Conservation (phyloP, 35 echinoderm and acorn worm genomes). For the Lytechinus pictus region DNA sequence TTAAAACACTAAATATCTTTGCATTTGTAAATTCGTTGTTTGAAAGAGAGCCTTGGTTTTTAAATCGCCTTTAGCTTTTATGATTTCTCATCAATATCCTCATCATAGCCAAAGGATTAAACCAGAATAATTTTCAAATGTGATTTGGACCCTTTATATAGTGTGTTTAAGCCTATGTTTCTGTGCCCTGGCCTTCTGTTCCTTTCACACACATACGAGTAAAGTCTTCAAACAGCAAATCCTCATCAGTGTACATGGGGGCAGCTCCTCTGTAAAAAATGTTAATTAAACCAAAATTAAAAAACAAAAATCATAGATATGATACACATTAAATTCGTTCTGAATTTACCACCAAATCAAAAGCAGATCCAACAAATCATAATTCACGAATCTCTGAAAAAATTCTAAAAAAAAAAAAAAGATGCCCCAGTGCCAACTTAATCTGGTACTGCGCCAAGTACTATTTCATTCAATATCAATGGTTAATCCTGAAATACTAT, state of each 20-base stretch:
- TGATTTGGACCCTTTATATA: not conserved
- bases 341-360: no score
- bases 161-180: constrained; percentile 5
- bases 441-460: no score
- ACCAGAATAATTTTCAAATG: not conserved
- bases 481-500: no score
- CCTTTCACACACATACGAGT: constrained; percentile 40
- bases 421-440: no score
- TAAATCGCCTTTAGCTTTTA: not conserved
- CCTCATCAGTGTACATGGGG: constrained; percentile 17
- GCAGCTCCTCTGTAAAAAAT: not conserved
- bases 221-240: constrained; percentile 38
- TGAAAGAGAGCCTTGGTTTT: not conserved
- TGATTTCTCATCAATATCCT: not conserved
- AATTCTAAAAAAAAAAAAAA: no score
- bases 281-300: no score
- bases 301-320: no score
- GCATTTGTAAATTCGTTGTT: not conserved
- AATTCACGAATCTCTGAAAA: no score
- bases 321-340: no score
- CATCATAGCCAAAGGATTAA: not conserved
- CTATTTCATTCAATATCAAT: no score
- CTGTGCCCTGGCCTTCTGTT: not conserved
- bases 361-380: no score
- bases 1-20: not conserved